phyloP scores from a whole-genome alignment of 2,113 vertebrate genomes.

The Haplochromis burtoni region DNA sequence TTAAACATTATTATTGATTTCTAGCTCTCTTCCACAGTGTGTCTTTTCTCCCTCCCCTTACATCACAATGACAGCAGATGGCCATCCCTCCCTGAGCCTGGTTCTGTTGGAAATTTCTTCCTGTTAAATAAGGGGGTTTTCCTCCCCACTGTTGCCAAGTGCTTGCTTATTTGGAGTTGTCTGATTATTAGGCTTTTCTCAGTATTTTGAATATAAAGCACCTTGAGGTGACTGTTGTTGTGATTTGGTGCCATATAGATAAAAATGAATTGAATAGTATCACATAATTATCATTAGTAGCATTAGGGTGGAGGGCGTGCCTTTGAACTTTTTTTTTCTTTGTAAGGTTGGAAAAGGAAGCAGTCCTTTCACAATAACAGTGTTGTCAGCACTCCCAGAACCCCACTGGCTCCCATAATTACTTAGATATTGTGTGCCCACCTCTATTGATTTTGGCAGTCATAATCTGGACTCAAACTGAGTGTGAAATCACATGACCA shows the following conservation, averaged over 20 bases:
- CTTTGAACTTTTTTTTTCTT: background rate
- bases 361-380: background rate
- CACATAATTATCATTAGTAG: background rate
- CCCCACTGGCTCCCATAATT: conserved; percentile 23
- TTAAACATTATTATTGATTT: background rate
- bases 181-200: background rate
- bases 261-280: background rate
- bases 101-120: background rate
- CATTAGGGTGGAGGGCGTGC: background rate
- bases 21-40: background rate
- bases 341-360: background rate
- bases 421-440: background rate
- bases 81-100: background rate
- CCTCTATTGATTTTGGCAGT: background rate
- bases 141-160: background rate
- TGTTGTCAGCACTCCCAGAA: conserved; percentile 2
- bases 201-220: background rate
- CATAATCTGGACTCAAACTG: conserved; percentile 1
- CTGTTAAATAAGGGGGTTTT: background rate
- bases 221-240: background rate
- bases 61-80: background rate
- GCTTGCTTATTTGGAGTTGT: background rate
- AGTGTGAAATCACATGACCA: background rate
- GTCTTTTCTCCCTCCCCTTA: background rate
- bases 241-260: background rate